phyloP scores from a whole-genome alignment of 2,888 invertebrate genomes.

The Cheiracanthium punctorium region DNA sequence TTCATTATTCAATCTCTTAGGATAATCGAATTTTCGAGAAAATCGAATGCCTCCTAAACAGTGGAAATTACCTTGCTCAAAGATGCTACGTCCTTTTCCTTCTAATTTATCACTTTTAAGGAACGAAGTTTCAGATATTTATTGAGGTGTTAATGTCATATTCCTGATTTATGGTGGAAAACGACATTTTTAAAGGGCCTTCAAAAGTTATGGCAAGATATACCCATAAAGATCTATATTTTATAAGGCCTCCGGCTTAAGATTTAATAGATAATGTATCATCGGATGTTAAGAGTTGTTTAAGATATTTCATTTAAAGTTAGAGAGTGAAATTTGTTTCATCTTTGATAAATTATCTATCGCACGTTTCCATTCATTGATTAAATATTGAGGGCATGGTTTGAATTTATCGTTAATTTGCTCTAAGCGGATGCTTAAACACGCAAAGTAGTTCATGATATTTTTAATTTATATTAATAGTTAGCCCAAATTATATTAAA shows the following conservation, averaged over 20 bases:
- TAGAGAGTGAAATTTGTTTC: no score
- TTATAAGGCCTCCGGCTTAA: neutral
- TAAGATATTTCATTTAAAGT: neutral
- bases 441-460: no score
- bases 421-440: no score
- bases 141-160: constrained; percentile 8
- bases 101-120: neutral
- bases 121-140: neutral
- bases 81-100: neutral
- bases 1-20: neutral
- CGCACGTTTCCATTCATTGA: no score
- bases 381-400: no score
- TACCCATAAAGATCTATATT: constrained; percentile 1
- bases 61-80: neutral
- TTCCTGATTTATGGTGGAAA: constrained; percentile 3
- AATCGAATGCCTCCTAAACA: neutral
- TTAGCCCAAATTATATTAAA: no score
- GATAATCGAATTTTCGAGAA: constrained; percentile 8
- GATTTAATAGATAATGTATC: neutral
- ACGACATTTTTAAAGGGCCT: neutral
- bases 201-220: neutral
- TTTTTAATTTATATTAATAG: no score
- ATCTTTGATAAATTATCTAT: no score
- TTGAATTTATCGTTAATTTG: no score
- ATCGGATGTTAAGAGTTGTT: neutral